phyloP scores from a whole-genome alignment of 2,113 vertebrate genomes.

The Toxostoma redivivum region DNA sequence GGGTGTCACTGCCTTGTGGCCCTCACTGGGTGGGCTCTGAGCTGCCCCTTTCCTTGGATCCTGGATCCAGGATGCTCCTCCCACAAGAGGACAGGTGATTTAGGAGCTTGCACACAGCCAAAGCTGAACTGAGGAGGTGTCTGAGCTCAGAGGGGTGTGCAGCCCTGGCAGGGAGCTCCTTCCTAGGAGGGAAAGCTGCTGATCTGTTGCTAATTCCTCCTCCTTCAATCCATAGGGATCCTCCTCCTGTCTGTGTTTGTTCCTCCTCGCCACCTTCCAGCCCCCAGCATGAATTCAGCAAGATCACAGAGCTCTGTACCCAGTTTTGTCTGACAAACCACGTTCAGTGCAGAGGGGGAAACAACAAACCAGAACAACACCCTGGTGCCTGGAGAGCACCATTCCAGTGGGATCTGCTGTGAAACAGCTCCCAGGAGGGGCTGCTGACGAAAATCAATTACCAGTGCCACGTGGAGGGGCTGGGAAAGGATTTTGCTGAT shows the following conservation, averaged over 20 bases:
- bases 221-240: background rate
- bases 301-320: background rate
- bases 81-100: background rate
- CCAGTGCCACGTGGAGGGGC: background rate
- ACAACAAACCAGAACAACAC: background rate
- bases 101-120: background rate
- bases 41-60: background rate
- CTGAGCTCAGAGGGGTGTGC: background rate
- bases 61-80: background rate
- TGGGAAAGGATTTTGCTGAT: background rate
- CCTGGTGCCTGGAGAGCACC: background rate
- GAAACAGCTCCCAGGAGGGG: background rate
- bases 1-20: background rate
- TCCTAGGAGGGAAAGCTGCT: background rate
- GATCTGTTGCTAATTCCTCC: background rate
- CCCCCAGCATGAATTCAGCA: background rate
- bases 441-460: background rate
- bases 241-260: background rate
- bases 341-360: background rate
- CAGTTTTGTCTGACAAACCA: constrained; percentile 45
- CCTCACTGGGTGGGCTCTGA: background rate
- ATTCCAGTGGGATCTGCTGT: background rate
- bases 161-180: background rate
- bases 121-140: background rate
- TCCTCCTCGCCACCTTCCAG: background rate